phyloP scores from a whole-genome alignment of 1,140 invertebrate species.

The Tetramorium alpestre region DNA sequence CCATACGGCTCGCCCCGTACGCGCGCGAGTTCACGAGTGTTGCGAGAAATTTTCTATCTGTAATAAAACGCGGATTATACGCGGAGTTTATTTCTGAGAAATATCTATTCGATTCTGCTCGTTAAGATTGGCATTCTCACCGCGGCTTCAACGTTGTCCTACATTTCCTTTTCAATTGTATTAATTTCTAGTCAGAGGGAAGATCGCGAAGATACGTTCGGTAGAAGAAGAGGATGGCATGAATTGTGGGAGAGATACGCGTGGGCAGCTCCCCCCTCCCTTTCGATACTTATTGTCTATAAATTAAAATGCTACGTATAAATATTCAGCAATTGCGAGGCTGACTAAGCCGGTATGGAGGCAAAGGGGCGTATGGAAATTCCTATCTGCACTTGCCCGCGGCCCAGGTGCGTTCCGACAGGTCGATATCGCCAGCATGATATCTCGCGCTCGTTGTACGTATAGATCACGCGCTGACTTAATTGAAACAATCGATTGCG shows the following conservation, averaged over 20 bases:
- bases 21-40: neutral
- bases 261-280: constrained; percentile 35
- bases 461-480: constrained; percentile 21
- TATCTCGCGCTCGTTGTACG: constrained; percentile 37
- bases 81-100: neutral
- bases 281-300: constrained; percentile 68
- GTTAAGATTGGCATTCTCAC: neutral
- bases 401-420: constrained; percentile 38
- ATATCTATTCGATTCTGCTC: neutral
- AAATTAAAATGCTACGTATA: constrained; percentile 65
- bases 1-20: neutral
- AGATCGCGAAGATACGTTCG: constrained; percentile 19
- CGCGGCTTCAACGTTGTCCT: neutral
- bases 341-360: neutral
- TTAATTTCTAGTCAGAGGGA: neutral
- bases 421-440: constrained; percentile 26
- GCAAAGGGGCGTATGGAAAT: constrained; percentile 59
- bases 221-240: neutral
- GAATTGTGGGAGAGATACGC: constrained; percentile 41
- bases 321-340: constrained; percentile 73
- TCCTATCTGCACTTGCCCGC: constrained; percentile 43
- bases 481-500: constrained; percentile 48
- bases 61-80: neutral
- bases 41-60: neutral
- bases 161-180: neutral